Percentiles rank a stretch among this genome's conserved stretches.
Evolutionary conservation across 1,140 invertebrate species (phyloP).

Genomic region (Heliconius eleuchia): DNA sequence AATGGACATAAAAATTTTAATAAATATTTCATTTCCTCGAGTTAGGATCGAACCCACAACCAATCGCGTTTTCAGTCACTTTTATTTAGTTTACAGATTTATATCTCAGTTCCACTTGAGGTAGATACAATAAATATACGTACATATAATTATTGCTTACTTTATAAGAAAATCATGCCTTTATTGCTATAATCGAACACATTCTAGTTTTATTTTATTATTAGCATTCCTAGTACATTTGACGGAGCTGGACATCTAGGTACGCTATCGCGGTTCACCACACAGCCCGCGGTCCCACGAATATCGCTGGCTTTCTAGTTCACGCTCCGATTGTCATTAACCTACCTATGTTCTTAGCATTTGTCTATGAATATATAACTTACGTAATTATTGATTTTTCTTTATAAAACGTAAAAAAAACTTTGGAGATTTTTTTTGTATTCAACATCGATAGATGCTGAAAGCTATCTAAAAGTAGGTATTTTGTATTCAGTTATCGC

Average conservation of each 20-base stretch:
- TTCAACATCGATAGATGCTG: background rate
- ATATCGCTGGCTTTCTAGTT: conserved; percentile 52
- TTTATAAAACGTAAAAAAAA: no score
- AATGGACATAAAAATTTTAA: no score
- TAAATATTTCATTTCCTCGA: no score
- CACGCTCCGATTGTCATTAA: conserved; percentile 24
- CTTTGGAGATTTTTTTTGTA: background rate
- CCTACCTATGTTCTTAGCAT: background rate
- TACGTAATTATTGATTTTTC: background rate
- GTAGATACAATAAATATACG: no score
- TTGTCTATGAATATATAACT: background rate
- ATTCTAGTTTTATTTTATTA: background rate
- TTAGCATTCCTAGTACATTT: conserved; percentile 24
- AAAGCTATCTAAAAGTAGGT: no score
- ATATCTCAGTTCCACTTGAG: no score
- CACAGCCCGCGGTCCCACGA: conserved; percentile 53
- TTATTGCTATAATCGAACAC: background rate
- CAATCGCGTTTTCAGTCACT: no score
- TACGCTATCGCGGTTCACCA: conserved; percentile 50
- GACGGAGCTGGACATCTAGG: conserved; percentile 27
- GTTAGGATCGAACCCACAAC: no score
- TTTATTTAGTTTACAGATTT: no score
- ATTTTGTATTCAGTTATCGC: background rate
- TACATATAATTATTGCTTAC: no score
- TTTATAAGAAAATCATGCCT: no score